Base-by-base conservation (phyloP, 2,888 invertebrate genomes). In the Acanthosepion lycidas region DNA sequence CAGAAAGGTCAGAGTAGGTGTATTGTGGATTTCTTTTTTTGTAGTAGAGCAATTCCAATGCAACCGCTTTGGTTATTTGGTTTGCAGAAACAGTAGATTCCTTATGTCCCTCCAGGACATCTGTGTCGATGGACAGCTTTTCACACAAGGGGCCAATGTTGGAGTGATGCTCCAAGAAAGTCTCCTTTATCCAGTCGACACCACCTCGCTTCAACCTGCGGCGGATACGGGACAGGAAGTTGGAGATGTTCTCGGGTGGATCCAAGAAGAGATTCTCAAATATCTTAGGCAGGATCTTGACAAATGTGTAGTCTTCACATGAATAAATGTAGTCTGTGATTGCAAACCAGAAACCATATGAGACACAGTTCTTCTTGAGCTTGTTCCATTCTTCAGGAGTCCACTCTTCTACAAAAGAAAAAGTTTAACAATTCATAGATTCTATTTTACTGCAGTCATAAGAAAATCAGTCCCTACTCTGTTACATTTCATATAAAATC, bases 101-200 rank as follows among this genome's bases (percentile, higher is more conserved):
- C 93, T 93, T 53, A 53, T 33, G 51, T 23, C 53, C 53, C 28
- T 93, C n/a, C 9, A 93, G 49, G 51, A 49, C 51, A 2, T 51
- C 93, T 18, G 53, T 53, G 53, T n/a, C 53, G n/a, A 93, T 93
- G 49, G 51, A 49, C 93, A 93, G 93, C 28, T 93, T 93, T 6
- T 93, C 93, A 28, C 93, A 93, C n/a, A 93, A 48, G 48, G 93
- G 93, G 26, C 93, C 93, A n/a, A 93, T 28, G 28, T 51, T 93
- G 28, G n/a, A n/a, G 15, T 51, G 49, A n/a, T 48, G 93, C 28
- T 93, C 93, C 49, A 93, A 49, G 93, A 93, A 93, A n/a, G 93
- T 93, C 93, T 93, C 93, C 93, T 93, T 93, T 48, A 93, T 93
- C 93, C 93, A 93, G 49, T 93, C 93, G 51, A 93, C 93, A 93